Conservation (phyloP, 1,140 invertebrate species). For the Camponotus pennsylvanicus region DNA sequence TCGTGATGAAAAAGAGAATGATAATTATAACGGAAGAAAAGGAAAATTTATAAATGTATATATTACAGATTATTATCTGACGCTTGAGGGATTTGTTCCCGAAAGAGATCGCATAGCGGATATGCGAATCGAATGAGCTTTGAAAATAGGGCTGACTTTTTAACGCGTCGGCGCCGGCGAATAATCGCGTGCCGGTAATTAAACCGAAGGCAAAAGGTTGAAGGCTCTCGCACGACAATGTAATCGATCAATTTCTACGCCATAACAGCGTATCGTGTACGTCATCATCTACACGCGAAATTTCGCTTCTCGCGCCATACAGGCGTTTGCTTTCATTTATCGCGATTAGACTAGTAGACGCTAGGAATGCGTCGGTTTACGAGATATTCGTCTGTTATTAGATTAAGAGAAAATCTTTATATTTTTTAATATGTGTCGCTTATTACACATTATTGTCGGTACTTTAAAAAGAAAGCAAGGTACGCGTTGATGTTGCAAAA, state of each 20-base stretch:
- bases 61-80: neutral
- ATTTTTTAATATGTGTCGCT: too few relatives aligned
- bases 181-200: constrained; percentile 49
- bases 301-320: neutral
- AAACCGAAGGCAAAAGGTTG: constrained; percentile 40
- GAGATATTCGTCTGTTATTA: neutral
- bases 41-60: neutral
- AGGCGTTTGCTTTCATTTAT: constrained; percentile 30
- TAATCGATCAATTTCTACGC: constrained; percentile 58
- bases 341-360: neutral
- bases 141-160: constrained; percentile 23
- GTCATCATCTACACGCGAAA: constrained; percentile 57
- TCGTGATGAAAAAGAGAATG: neutral
- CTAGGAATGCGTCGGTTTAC: neutral
- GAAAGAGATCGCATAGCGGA: neutral
- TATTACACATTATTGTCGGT: neutral
- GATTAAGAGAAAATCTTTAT: constrained; percentile 28
- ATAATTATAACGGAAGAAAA: neutral
- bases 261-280: constrained; percentile 24
- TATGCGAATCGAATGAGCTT: constrained; percentile 13
- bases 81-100: neutral
- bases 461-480: neutral
- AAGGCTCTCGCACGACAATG: constrained; percentile 51
- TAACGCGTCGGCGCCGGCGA: neutral
- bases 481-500: neutral